These are phyloP conservation scores for Drosophila nigritarsus DNA, from an alignment of 2,888 invertebrate genomes.

Conservation along the genomic window DNA sequence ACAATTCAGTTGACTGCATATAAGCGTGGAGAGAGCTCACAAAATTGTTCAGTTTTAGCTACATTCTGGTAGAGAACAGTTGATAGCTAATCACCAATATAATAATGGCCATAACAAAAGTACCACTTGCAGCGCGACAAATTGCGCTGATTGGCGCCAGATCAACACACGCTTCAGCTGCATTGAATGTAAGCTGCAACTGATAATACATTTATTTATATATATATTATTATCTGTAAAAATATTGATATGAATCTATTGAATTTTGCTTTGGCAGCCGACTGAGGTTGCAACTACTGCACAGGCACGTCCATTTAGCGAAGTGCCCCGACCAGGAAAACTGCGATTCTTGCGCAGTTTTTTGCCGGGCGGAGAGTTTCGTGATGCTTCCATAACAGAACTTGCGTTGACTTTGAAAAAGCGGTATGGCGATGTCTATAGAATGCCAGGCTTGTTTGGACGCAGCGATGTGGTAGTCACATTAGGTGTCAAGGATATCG, in stretches of 20 bases:
- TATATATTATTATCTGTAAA: too few relatives aligned
- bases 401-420: conserved; percentile 46
- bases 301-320: conserved; percentile 36
- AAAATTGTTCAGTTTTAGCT: conserved; percentile 16
- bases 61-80: conserved; percentile 7
- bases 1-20: not conserved
- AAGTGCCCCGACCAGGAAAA: conserved; percentile 58
- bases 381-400: conserved; percentile 44
- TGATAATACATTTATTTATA: not conserved
- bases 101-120: conserved; percentile 28
- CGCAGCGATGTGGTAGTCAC: conserved; percentile 80
- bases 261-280: conserved; percentile 3
- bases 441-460: conserved; percentile 82
- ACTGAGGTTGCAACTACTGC: conserved; percentile 9
- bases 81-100: not conserved
- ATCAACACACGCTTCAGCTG: conserved; percentile 34
- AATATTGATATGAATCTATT: not conserved
- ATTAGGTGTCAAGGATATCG: conserved; percentile 86
- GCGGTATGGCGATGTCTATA: conserved; percentile 75
- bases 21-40: not conserved
- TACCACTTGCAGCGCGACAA: conserved; percentile 19
- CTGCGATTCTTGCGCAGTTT: conserved; percentile 52
- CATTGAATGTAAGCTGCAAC: conserved; percentile 37
- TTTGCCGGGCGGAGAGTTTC: conserved; percentile 62
- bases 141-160: conserved; percentile 27